A percentile compares a stretch with the other conserved stretches of the same genome.
Evolutionary conservation across 2,888 invertebrate species (phyloP).

Genomic region (Reticulitermes lucifugus): DNA sequence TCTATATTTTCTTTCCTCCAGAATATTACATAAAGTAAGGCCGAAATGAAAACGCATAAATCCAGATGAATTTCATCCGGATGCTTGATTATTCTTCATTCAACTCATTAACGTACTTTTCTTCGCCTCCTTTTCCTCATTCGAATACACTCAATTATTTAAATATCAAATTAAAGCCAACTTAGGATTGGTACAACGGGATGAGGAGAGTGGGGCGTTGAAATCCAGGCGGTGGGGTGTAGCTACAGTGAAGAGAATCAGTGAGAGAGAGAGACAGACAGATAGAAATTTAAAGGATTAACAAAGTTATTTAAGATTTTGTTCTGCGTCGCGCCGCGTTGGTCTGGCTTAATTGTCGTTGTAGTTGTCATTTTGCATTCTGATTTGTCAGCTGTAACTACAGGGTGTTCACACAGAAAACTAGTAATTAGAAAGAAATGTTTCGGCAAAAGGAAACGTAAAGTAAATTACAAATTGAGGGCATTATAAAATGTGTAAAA

Average conservation of each 20-base stretch:
- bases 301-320: slow-evolving; percentile 27
- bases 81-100: slow-evolving; percentile 28
- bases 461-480: no score
- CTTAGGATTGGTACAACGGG: not conserved
- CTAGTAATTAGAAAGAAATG: not conserved
- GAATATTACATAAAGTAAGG: not conserved
- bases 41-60: slow-evolving; percentile 17
- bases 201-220: not conserved
- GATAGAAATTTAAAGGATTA: slow-evolving; percentile 18
- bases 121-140: not conserved
- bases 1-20: not conserved
- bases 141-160: slow-evolving; percentile 36
- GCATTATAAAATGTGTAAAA: no score
- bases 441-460: no score
- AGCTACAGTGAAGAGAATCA: not conserved
- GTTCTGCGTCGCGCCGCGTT: not conserved
- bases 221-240: not conserved
- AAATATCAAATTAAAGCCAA: slow-evolving; percentile 38
- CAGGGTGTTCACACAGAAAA: not conserved
- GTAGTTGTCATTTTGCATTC: slow-evolving; percentile 5
- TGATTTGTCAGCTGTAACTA: not conserved
- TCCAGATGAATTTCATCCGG: slow-evolving; percentile 30
- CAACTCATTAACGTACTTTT: slow-evolving; percentile 29
- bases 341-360: not conserved
- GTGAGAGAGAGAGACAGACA: not conserved